Evolutionary conservation across 2,888 invertebrate genomes (phyloP), one percentile per base, ranked within the genome.

Genomic region (Gastrophysa polygoni): DNA sequence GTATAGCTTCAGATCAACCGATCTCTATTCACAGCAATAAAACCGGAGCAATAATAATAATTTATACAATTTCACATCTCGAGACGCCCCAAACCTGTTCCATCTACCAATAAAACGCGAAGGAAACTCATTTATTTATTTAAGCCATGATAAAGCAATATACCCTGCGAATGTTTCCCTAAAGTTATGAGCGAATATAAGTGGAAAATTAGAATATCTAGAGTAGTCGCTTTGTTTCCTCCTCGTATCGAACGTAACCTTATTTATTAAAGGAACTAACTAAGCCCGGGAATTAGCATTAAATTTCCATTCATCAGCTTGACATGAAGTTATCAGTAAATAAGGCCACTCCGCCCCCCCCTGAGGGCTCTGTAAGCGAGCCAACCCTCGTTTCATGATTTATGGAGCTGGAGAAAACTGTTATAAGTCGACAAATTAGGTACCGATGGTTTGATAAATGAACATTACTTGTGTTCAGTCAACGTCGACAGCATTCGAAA

Each of bases 311-410:
- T 80, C 75, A 77, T 81, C 81, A 80, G 77, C 74, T 71, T 79
- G 80, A 79, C 80, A 77, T 76, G 77, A 75, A 79, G 78, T 80
- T 81, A 81, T 81, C 81, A 80, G 80, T 77, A 78, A 80, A 80
- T 80, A 78, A 79, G 77, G 75, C 43, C 74, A 75, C 77, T 75
- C 77, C 67, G 67, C 63, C 66, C 61, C 63, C 64, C 68, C 67
- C 70, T 63, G 1, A n/a, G 38, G 68, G 61, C 57, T 61, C 67
- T 66, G 61, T 60, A 62, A 67, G 44, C 21, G 52, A 68, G 68
- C 67, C 61, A 14, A 60, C 70, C 68, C 64, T 66, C 67, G 38
- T 71, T 68, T 67, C 72, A 76, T 77, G 76, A 77, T 77, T 77
- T 77, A 76, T 76, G 69, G 71, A 55, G 64, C 70, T 65, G 64